Percentiles rank a stretch among this genome's conserved stretches.
Evolutionary conservation across 1,140 invertebrate species (phyloP).

Genomic region (Scylla paramamosain): DNA sequence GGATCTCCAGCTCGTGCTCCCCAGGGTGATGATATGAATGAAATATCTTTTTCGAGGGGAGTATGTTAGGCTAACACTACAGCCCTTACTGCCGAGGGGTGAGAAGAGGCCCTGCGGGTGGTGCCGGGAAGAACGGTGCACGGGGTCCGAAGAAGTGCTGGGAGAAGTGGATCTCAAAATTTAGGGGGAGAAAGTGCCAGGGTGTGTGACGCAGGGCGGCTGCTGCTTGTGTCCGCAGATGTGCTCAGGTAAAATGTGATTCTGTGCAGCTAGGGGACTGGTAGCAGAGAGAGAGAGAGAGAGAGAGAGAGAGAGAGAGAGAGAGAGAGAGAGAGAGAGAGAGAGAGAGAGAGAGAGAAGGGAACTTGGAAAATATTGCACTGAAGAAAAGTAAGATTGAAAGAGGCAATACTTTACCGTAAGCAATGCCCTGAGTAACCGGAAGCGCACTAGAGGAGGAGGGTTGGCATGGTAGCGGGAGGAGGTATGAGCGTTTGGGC

Average conservation of each 20-base stretch:
- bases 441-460: neutral
- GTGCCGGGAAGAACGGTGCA: neutral
- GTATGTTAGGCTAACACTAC: constrained; percentile 11
- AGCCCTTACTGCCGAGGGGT: neutral
- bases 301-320: too few species aligned
- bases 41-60: neutral
- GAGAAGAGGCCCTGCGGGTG: neutral
- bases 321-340: too few species aligned
- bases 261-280: too few species aligned
- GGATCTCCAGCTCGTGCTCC: neutral
- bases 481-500: neutral
- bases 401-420: neutral
- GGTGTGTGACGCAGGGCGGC: neutral
- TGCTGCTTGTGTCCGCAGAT: neutral
- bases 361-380: neutral
- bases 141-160: neutral
- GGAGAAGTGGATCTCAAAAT: neutral
- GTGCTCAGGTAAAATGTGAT: too few species aligned
- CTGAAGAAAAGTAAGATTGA: neutral
- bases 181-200: neutral
- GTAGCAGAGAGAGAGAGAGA: too few species aligned
- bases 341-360: constrained; percentile 45
- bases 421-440: too few species aligned
- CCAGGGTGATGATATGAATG: neutral
- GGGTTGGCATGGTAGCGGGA: neutral